Conservation (phyloP, 2,113 vertebrate species). For the Urocynchramus pylzowi region DNA sequence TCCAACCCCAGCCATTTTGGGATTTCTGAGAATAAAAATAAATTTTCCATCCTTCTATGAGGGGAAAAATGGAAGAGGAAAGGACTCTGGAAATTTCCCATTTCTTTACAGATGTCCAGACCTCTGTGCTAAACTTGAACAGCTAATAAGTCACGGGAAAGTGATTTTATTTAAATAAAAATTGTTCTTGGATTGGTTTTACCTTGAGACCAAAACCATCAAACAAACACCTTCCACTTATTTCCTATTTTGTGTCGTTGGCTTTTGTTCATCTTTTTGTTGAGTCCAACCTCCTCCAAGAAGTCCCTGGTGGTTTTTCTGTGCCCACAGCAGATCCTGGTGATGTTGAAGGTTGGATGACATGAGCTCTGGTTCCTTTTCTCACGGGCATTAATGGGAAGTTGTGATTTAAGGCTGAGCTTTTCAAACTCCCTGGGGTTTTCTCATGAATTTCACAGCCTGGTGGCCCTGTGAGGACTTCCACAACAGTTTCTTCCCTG, state of each 20-base stretch:
- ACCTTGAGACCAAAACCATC: neutral
- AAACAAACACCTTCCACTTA: neutral
- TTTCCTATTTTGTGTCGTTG: neutral
- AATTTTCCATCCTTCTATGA: neutral
- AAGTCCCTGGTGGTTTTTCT: neutral
- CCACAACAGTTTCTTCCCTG: neutral
- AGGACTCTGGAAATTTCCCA: neutral
- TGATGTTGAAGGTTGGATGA: neutral
- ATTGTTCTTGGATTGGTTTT: neutral
- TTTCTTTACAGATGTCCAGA: neutral
- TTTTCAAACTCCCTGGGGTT: neutral
- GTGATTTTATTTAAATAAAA: neutral
- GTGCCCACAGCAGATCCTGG: neutral
- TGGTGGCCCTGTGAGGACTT: neutral
- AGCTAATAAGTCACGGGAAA: neutral
- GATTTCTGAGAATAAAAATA: neutral
- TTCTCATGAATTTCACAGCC: neutral
- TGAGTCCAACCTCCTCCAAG: neutral
- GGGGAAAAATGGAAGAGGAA: neutral
- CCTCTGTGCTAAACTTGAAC: neutral
- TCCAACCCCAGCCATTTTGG: neutral
- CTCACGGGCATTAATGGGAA: neutral
- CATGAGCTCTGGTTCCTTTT: neutral
- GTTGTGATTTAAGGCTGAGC: neutral
- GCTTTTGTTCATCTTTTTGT: neutral